These are phyloP conservation scores for Dendrocincla tyrannina DNA, from an alignment of 2,797 vertebrate genomes.

Conservation along the genomic window DNA sequence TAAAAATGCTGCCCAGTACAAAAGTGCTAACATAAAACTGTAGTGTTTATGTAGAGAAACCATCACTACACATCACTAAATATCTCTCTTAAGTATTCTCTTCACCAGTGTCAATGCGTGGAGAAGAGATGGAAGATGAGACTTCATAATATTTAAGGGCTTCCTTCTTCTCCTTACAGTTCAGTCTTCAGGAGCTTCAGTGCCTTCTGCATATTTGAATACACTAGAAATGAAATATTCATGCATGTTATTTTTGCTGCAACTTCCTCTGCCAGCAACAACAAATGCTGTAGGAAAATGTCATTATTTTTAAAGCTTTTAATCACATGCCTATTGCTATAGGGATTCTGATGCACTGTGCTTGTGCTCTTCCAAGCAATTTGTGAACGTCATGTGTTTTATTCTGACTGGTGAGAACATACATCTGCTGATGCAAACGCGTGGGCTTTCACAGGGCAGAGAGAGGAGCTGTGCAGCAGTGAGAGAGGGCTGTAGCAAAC, in stretches of 20 bases:
- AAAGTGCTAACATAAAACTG: constrained; percentile 63
- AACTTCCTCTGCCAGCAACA: not conserved
- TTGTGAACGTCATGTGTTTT: not conserved
- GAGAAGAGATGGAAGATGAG: not conserved
- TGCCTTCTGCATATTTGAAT: constrained; percentile 89
- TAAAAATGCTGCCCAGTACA: constrained; percentile 54
- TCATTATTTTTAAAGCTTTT: not conserved
- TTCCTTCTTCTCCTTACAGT: constrained; percentile 75
- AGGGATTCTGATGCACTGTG: not conserved
- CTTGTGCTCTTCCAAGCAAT: not conserved
- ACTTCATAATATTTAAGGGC: not conserved
- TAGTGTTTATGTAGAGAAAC: constrained; percentile 14
- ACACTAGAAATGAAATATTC: constrained; percentile 68
- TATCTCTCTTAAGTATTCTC: constrained; percentile 10
- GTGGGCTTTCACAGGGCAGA: rapidly evolving
- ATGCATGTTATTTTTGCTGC: constrained; percentile 41
- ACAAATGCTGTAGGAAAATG: not conserved
- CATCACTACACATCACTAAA: constrained; percentile 22
- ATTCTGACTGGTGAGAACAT: not conserved
- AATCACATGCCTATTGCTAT: not conserved
- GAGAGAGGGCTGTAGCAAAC: not conserved
- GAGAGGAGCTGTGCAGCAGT: not conserved
- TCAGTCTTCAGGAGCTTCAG: constrained; percentile 91
- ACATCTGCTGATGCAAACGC: rapidly evolving
- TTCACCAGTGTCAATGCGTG: not conserved